phyloP scores from a whole-genome alignment of 2,888 invertebrate genomes.

The Polymixis lichenea region DNA sequence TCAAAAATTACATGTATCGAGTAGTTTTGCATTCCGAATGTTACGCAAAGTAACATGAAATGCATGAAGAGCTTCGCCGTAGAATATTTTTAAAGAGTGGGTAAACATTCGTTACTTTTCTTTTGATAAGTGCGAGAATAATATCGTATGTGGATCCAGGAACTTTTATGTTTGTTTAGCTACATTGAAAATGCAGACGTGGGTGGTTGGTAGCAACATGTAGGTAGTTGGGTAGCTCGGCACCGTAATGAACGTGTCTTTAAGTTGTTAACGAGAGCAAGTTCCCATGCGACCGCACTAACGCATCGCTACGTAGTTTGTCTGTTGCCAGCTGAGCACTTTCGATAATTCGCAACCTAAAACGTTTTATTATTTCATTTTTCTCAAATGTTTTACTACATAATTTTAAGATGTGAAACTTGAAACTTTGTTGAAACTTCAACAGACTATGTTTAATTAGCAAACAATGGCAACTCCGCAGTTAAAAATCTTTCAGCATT shows the following conservation, averaged over 20 bases:
- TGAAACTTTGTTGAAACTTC: constrained; percentile 22
- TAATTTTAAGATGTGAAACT: constrained; percentile 24
- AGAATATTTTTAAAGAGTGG: constrained; percentile 61
- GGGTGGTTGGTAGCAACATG: constrained; percentile 2
- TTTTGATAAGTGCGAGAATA: constrained; percentile 55
- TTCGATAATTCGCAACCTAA: constrained; percentile 27
- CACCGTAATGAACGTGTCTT: constrained; percentile 41
- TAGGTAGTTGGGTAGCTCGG: constrained; percentile 9
- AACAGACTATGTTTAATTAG: constrained; percentile 17
- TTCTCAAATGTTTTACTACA: constrained; percentile 23
- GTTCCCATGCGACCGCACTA: constrained; percentile 28
- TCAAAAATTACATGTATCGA: constrained; percentile 62
- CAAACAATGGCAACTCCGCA: constrained; percentile 22
- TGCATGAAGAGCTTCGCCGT: constrained; percentile 56
- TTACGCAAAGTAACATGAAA: constrained; percentile 60
- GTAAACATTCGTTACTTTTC: constrained; percentile 59
- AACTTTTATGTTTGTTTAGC: constrained; percentile 48
- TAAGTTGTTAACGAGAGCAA: constrained; percentile 45
- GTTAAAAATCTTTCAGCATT: constrained; percentile 10
- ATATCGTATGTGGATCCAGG: constrained; percentile 28
- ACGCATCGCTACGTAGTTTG: constrained; percentile 39
- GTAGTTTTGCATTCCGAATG: constrained; percentile 64
- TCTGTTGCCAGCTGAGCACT: constrained; percentile 29
- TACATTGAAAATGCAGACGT: constrained; percentile 35
- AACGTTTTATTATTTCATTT: constrained; percentile 33